phyloP scores from a whole-genome alignment of 1,140 invertebrate genomes.

The Tyrophagus putrescentiae region DNA sequence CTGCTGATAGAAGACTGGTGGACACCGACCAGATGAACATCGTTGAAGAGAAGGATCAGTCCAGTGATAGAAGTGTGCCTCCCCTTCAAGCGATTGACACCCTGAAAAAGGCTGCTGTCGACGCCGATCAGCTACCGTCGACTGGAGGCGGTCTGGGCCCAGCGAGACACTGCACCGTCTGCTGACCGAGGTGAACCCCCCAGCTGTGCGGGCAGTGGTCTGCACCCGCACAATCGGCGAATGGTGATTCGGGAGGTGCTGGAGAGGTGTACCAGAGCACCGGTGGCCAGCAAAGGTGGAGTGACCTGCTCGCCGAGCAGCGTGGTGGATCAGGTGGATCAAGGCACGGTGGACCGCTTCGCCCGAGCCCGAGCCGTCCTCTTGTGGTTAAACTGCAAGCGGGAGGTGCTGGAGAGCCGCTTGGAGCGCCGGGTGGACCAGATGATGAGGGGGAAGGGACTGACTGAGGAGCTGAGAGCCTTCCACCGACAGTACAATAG shows the following conservation, averaged over 20 bases:
- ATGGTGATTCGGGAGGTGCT: conserved; percentile 60
- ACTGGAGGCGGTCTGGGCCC: conserved; percentile 24
- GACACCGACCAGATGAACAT: no score
- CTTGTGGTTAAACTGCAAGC: no score
- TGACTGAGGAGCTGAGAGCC: conserved; percentile 59
- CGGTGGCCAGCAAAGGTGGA: conserved; percentile 49
- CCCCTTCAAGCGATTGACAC: no score
- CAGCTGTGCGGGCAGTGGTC: conserved; percentile 49
- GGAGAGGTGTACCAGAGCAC: conserved; percentile 51
- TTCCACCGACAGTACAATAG: conserved; percentile 64
- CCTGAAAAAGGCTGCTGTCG: no score
- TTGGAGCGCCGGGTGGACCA: conserved; percentile 65
- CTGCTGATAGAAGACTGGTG: no score
- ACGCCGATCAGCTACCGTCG: conserved; percentile 5
- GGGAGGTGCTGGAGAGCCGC: conserved; percentile 57
- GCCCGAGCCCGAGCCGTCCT: no score
- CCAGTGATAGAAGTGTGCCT: no score
- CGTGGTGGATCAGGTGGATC: conserved; percentile 46
- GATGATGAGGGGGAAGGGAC: conserved; percentile 69
- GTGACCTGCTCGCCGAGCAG: conserved; percentile 55
- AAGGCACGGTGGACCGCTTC: conserved; percentile 52
- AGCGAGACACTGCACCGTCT: conserved; percentile 46
- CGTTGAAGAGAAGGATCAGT: no score
- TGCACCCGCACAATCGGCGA: conserved; percentile 77
- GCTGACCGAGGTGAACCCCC: conserved; percentile 56